phyloP scores from a whole-genome alignment of 2,888 invertebrate genomes.

The Rhamphomyia laevipes region DNA sequence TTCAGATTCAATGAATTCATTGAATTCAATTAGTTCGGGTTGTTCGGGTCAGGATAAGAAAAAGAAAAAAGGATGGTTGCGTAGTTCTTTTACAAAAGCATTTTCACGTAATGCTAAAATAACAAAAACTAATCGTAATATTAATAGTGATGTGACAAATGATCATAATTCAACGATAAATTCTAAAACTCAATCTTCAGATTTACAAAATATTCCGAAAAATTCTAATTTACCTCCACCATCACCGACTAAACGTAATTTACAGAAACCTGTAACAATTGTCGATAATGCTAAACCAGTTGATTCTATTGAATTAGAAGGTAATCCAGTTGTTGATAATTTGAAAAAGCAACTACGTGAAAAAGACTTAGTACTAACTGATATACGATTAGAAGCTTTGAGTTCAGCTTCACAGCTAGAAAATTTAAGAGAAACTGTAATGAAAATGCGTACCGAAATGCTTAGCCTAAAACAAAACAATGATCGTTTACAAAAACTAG shows the following conservation, averaged over 20 bases:
- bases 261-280: conserved; percentile 37
- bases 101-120: conserved; percentile 79
- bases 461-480: conserved; percentile 92
- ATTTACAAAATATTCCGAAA: conserved; percentile 22
- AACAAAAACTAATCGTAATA: conserved; percentile 48
- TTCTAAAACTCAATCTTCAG: not conserved
- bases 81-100: conserved; percentile 95
- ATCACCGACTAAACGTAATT: conserved; percentile 34
- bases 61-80: conserved; percentile 89
- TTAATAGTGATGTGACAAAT: conserved; percentile 6
- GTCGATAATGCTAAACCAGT: conserved; percentile 38
- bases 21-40: conserved; percentile 80
- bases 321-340: conserved; percentile 53
- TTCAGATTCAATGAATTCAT: conserved; percentile 88
- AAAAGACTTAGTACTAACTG: conserved; percentile 91
- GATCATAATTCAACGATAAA: not conserved
- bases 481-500: conserved; percentile 80
- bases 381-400: conserved; percentile 89
- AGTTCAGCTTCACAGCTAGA: conserved; percentile 96
- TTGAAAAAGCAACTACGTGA: conserved; percentile 87
- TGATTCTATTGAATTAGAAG: conserved; percentile 35
- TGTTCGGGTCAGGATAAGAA: conserved; percentile 68
- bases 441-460: conserved; percentile 94
- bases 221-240: conserved; percentile 29
- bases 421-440: conserved; percentile 90